Conservation (phyloP, 2,113 vertebrate genomes). For the Phalacrocorax pelagicus region DNA sequence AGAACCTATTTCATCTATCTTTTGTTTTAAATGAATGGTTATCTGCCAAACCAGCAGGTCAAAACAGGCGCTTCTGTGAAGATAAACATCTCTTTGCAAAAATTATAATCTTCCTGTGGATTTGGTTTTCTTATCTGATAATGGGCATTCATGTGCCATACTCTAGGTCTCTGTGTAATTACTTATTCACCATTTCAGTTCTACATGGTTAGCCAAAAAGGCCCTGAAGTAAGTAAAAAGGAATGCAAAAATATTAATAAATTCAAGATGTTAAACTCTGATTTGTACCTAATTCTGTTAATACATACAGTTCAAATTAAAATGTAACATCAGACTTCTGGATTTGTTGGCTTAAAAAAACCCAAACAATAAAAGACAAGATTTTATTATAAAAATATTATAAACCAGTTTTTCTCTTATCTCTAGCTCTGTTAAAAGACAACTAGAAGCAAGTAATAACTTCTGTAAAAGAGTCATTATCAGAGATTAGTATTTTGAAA, state of each 20-base stretch:
- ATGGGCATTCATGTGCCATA: not conserved
- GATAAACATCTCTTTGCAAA: not conserved
- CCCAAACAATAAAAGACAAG: not conserved
- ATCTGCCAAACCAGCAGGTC: conserved; percentile 46
- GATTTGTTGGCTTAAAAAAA: not conserved
- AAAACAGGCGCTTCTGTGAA: not conserved
- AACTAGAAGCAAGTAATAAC: not conserved
- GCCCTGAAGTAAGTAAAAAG: conserved; percentile 39
- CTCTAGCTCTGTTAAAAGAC: not conserved
- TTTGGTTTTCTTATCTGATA: conserved; percentile 41
- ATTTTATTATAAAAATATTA: not conserved
- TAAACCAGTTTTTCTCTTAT: not conserved
- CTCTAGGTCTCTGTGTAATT: conserved; percentile 16
- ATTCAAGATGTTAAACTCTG: conserved; percentile 36
- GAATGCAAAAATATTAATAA: conserved; percentile 54
- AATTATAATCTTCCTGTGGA: not conserved
- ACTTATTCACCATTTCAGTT: conserved; percentile 26
- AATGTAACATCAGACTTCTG: not conserved
- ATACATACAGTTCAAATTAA: conserved; percentile 13
- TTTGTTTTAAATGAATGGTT: conserved; percentile 50
- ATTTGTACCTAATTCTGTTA: conserved; percentile 50
- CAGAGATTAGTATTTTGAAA: not conserved
- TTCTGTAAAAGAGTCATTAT: not conserved
- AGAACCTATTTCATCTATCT: conserved; percentile 36
- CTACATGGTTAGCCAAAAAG: not conserved